A percentile compares a stretch with the other conserved stretches of the same genome.
phyloP scores from a whole-genome alignment of 2,888 invertebrate species.

The Diachrysia chrysitis region DNA sequence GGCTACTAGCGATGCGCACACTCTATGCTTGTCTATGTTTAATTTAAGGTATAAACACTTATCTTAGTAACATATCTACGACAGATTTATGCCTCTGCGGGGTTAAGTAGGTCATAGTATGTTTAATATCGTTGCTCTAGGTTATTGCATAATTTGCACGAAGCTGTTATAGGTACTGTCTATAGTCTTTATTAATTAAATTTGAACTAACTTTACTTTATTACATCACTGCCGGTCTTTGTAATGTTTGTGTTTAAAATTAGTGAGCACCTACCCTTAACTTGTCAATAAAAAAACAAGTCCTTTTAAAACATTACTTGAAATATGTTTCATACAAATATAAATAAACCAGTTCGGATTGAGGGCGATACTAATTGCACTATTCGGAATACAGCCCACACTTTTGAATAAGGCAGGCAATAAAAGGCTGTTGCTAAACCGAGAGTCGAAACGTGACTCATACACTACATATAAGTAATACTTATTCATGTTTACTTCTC shows the following conservation, averaged over 20 bases:
- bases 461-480: slow-evolving; percentile 28
- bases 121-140: background rate
- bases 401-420: slow-evolving; percentile 44
- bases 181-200: too few species aligned
- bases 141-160: background rate
- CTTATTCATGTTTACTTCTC: slow-evolving; percentile 39
- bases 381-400: slow-evolving; percentile 57
- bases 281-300: background rate
- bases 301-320: background rate
- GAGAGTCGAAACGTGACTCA: slow-evolving; percentile 49
- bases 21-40: too few species aligned
- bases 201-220: too few species aligned
- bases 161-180: too few species aligned
- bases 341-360: slow-evolving; percentile 42
- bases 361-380: slow-evolving; percentile 54
- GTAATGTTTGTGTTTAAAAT: too few species aligned
- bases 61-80: slow-evolving; percentile 2
- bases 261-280: too few species aligned
- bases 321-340: slow-evolving; percentile 1
- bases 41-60: too few species aligned
- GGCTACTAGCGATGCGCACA: too few species aligned
- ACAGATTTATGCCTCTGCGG: background rate
- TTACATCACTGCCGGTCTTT: too few species aligned
- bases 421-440: slow-evolving; percentile 52
- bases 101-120: background rate